phyloP scores from a whole-genome alignment of 2,888 invertebrate species.

The Pachycephus smyrnensis region DNA sequence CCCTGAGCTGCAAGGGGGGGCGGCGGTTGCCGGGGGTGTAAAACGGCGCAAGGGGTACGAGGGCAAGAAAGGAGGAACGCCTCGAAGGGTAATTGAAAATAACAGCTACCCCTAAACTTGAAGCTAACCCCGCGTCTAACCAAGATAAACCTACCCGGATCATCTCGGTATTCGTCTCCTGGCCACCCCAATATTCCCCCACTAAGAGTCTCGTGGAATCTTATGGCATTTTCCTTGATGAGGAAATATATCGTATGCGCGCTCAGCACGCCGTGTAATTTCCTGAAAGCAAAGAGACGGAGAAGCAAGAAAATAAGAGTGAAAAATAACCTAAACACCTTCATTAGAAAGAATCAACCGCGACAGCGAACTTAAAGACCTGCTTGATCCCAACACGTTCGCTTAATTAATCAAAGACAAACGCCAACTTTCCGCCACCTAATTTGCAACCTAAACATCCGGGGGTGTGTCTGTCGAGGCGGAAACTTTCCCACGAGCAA shows the following conservation, averaged over 20 bases:
- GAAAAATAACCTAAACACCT: too few relatives aligned
- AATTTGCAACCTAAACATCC: conserved; percentile 29
- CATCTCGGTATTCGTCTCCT: conserved; percentile 42
- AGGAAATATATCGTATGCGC: background rate
- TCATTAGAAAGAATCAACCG: background rate
- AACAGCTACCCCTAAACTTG: conserved; percentile 58
- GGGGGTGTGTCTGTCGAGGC: background rate
- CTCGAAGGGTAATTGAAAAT: conserved; percentile 63
- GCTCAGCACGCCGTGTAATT: background rate
- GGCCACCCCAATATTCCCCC: background rate
- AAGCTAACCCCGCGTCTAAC: conserved; percentile 57
- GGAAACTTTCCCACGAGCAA: background rate
- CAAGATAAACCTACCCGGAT: conserved; percentile 61
- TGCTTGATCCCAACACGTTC: background rate
- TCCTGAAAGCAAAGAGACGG: background rate
- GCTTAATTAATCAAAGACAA: conserved; percentile 31
- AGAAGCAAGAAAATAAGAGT: background rate
- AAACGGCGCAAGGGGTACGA: too few relatives aligned
- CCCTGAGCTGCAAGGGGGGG: conserved; percentile 43
- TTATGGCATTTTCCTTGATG: background rate
- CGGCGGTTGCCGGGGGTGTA: conserved; percentile 34
- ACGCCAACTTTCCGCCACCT: conserved; percentile 26
- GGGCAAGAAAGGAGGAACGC: conserved; percentile 8
- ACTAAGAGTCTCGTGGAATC: background rate
- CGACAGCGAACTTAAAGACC: background rate